phyloP scores from a whole-genome alignment of 2,113 vertebrate genomes.

The Oryzias melastigma region DNA sequence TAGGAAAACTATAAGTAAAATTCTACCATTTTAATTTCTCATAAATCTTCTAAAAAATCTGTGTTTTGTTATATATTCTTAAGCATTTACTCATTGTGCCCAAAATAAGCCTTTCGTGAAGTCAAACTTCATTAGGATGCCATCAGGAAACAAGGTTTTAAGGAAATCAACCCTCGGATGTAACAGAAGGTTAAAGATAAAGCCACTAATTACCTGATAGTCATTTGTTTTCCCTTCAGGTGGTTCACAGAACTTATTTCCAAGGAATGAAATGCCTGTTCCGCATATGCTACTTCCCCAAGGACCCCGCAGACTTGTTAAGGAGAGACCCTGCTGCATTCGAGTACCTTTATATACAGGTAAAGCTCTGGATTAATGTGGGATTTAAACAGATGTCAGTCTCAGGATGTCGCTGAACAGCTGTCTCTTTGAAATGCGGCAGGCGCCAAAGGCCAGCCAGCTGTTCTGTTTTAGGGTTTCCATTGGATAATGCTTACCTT shows the following conservation, averaged over 20 bases:
- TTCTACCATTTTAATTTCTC: no score
- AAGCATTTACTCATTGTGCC: no score
- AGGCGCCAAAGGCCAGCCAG: not conserved
- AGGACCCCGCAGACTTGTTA: constrained; percentile 93
- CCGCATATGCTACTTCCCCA: constrained; percentile 96
- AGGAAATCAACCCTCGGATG: constrained; percentile 1
- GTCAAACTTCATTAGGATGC: no score
- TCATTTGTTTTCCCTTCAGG: constrained; percentile 72
- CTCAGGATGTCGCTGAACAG: constrained; percentile 12
- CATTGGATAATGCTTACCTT: constrained; percentile 1
- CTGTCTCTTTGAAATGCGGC: constrained; percentile 2
- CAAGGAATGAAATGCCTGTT: constrained; percentile 98
- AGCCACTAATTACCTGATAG: constrained; percentile 16
- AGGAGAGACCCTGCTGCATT: constrained; percentile 93
- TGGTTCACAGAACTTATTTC: constrained; percentile 98
- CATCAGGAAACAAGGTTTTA: not conserved
- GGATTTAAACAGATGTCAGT: constrained; percentile 28
- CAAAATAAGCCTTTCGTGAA: no score
- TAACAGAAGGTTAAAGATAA: not conserved
- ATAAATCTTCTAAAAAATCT: no score
- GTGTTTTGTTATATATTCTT: no score
- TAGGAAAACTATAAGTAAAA: not conserved
- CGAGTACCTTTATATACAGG: constrained; percentile 98
- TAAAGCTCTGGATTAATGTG: constrained; percentile 53
- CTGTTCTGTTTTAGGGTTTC: not conserved